These are phyloP conservation scores for Leptinotarsa undecemlineata DNA, from an alignment of 1,140 invertebrate species.

Conservation along the genomic window DNA sequence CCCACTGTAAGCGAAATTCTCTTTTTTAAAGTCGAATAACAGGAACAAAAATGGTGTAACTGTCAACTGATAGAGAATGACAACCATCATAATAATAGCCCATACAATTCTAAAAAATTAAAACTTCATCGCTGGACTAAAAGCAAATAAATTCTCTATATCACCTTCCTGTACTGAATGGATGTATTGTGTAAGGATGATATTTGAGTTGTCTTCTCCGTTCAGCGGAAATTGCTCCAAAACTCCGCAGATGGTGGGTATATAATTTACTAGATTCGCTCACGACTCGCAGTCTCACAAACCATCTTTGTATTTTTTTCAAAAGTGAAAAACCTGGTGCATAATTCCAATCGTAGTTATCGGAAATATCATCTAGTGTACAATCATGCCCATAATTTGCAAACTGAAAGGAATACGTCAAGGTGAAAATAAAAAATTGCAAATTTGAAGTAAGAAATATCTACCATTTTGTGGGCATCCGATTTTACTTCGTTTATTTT, in stretches of 20 bases:
- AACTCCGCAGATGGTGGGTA: conserved; percentile 45
- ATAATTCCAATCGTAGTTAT: conserved; percentile 38
- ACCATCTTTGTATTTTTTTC: conserved; percentile 31
- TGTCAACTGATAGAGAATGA: conserved; percentile 38
- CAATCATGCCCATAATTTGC: conserved; percentile 45
- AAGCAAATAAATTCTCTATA: conserved; percentile 22
- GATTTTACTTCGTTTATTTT: not conserved
- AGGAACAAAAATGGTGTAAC: conserved; percentile 40
- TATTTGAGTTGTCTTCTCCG: conserved; percentile 41
- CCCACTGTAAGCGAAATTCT: conserved; percentile 24
- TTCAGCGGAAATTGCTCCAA: conserved; percentile 47
- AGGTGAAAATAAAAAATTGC: not conserved
- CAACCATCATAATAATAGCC: conserved; percentile 40
- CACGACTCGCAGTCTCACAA: conserved; percentile 39
- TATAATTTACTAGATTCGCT: conserved; percentile 45
- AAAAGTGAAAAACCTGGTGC: conserved; percentile 29
- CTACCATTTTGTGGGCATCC: conserved; percentile 10
- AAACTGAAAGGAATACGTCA: conserved; percentile 35
- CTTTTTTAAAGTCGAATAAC: conserved; percentile 30
- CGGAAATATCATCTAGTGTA: conserved; percentile 37
- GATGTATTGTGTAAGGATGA: conserved; percentile 45
- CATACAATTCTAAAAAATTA: conserved; percentile 37
- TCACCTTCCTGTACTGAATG: conserved; percentile 46
- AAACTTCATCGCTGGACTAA: not conserved
- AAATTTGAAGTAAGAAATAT: conserved; percentile 14